These are phyloP conservation scores for Hoplostethus mediterraneus DNA, from an alignment of 2,797 vertebrate genomes.

Conservation along the genomic window DNA sequence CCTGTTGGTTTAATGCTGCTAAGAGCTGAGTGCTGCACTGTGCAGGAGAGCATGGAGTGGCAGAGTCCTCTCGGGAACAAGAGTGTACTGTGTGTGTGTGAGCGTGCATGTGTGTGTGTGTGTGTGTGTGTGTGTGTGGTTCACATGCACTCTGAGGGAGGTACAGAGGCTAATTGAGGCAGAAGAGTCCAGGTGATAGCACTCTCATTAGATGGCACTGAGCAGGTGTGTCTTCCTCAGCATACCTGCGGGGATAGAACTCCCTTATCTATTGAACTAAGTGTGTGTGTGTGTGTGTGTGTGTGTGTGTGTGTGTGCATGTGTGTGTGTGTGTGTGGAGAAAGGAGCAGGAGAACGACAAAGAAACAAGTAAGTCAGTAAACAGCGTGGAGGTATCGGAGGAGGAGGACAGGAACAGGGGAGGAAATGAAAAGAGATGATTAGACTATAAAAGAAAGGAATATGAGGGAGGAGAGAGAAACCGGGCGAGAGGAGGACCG, in stretches of 20 bases:
- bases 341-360: background rate
- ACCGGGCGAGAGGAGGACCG: background rate
- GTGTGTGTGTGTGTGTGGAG: slow-evolving; percentile 36
- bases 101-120: slow-evolving; percentile 20
- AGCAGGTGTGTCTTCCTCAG: slow-evolving; percentile 73
- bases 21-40: slow-evolving; percentile 75
- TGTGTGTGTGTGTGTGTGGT: slow-evolving; percentile 28
- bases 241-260: slow-evolving; percentile 62
- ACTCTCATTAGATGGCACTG: slow-evolving; percentile 74
- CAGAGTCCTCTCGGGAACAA: slow-evolving; percentile 66
- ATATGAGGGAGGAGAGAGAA: background rate
- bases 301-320: slow-evolving; percentile 37
- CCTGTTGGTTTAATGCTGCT: slow-evolving; percentile 75
- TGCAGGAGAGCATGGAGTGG: slow-evolving; percentile 67
- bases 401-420: background rate
- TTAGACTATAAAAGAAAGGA: slow-evolving; percentile 5
- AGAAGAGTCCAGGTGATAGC: slow-evolving; percentile 76
- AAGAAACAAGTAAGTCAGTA: background rate
- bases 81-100: slow-evolving; percentile 59
- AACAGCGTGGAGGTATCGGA: background rate
- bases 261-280: slow-evolving; percentile 65
- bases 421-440: background rate
- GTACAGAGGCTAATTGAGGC: slow-evolving; percentile 80
- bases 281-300: slow-evolving; percentile 44
- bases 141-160: slow-evolving; percentile 56